A percentile compares a stretch with the other conserved stretches of the same genome.
Conservation (phyloP, 2,888 invertebrate species). For the Oligia latruncula region DNA sequence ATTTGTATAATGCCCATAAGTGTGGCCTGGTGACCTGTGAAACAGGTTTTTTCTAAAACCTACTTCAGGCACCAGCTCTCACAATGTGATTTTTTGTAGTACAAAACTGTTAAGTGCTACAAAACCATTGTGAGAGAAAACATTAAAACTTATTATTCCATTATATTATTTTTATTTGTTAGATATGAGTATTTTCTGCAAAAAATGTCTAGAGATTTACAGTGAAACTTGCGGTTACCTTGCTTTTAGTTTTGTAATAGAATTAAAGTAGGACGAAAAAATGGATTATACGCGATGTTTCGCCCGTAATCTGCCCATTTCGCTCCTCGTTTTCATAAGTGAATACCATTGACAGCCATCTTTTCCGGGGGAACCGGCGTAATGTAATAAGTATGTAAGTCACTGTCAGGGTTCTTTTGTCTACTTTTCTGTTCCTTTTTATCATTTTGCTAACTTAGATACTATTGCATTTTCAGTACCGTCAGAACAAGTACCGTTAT, state of each 20-base stretch:
- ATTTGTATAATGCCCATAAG: not conserved
- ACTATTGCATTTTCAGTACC: not conserved
- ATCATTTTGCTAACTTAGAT: not conserved
- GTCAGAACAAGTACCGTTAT: not conserved
- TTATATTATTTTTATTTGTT: not conserved
- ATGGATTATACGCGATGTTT: slow-evolving; percentile 19
- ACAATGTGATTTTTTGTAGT: not conserved
- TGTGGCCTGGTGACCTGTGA: not conserved
- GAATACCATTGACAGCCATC: slow-evolving; percentile 48
- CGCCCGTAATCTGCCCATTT: slow-evolving; percentile 35
- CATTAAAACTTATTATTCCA: not conserved
- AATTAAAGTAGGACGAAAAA: slow-evolving; percentile 28
- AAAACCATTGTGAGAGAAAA: not conserved
- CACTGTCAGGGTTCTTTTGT: slow-evolving; percentile 17
- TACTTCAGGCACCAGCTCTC: too few species aligned
- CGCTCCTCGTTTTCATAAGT: slow-evolving; percentile 48
- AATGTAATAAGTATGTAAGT: slow-evolving; percentile 20
- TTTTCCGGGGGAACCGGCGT: slow-evolving; percentile 16
- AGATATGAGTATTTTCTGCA: not conserved
- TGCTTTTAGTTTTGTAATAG: slow-evolving; percentile 31
- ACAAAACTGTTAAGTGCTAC: not conserved
- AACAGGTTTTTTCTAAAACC: not conserved
- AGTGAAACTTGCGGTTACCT: slow-evolving; percentile 16
- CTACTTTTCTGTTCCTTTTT: slow-evolving; percentile 2
- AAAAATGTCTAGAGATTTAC: slow-evolving; percentile 1